Conservation (phyloP, 1,140 invertebrate genomes). For the Orchesella cincta region DNA sequence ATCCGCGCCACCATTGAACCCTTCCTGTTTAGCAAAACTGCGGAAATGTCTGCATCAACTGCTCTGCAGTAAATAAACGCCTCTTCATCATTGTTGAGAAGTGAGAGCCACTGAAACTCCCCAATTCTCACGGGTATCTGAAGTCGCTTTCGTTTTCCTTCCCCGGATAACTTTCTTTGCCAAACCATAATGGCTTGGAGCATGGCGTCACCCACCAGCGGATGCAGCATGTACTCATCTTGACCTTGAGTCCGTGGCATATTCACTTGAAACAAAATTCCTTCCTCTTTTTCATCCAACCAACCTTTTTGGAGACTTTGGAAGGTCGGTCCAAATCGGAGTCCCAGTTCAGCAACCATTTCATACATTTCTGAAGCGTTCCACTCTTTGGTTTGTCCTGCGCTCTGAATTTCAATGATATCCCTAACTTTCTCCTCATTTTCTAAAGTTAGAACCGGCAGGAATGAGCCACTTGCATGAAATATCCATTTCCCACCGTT, state of each 20-base stretch:
- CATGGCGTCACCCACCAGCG: slow-evolving; percentile 33
- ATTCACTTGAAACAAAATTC: background rate
- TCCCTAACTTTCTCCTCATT: background rate
- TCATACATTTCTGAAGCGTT: background rate
- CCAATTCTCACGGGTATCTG: background rate
- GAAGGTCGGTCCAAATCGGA: background rate
- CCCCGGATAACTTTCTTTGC: background rate
- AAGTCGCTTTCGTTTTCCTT: background rate
- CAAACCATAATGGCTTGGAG: slow-evolving; percentile 34
- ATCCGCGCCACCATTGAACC: background rate
- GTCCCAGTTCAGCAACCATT: background rate
- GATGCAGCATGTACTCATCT: slow-evolving; percentile 34
- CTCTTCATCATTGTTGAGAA: background rate
- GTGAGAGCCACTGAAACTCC: background rate
- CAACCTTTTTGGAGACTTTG: slow-evolving; percentile 1
- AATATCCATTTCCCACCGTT: slow-evolving; percentile 1
- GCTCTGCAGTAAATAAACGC: background rate
- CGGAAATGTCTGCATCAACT: background rate
- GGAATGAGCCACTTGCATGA: background rate
- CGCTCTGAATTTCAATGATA: background rate
- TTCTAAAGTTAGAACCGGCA: background rate
- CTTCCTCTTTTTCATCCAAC: background rate
- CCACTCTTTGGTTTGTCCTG: background rate
- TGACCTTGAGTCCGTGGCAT: no score
- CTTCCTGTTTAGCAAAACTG: background rate